Base-by-base conservation (phyloP, 2,113 vertebrate species). In the Mungos mungo region DNA sequence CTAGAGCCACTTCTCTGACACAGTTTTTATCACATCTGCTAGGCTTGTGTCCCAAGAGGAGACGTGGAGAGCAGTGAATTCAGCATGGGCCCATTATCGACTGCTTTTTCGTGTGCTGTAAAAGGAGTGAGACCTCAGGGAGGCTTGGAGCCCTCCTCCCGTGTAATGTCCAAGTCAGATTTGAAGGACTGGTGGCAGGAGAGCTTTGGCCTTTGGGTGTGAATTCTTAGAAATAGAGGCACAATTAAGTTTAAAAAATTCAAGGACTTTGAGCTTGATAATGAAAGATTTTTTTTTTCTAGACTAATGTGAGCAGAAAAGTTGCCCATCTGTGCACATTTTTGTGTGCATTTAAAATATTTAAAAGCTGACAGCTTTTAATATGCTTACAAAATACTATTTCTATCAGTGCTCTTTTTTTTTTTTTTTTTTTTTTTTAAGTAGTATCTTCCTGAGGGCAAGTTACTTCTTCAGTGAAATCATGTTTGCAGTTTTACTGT, bases 221-320 rank as follows among this genome's bases (percentile, higher is more conserved):
- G 98, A 98, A 99, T 99, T 98, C 98, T 98, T 97, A 99, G 98
- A 98, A 98, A 98, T 96, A 98, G 98, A 98, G 98, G 96, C 98
- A 99, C 98, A 99, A 99, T 99, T 99, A 99, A 98, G 97, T 98
- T 99, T 99, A 98, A 99, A 99, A 99, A 99, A 99, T 99, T 98
- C 99, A 99, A 98, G 98, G 98, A 98, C 99, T 99, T 98, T 98
- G 97, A 98, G 98, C 98, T 98, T 98, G 98, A 96, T 98, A 98
- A 98, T 99, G 98, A 98, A 98, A 98, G 98, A 98, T 98, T 98
- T 95, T 96, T 60, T 60, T 90, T 98, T 93, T 90, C 97, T 97
- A 97, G 97, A 98, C 98, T 98, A 98, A 98, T 98, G 98, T 98
- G 91, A 98, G 94, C 94, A 94, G 98, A 98, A 98, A 98, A 98